phyloP scores from a whole-genome alignment of 1,140 invertebrate genomes.

The Mylabris phalerata region DNA sequence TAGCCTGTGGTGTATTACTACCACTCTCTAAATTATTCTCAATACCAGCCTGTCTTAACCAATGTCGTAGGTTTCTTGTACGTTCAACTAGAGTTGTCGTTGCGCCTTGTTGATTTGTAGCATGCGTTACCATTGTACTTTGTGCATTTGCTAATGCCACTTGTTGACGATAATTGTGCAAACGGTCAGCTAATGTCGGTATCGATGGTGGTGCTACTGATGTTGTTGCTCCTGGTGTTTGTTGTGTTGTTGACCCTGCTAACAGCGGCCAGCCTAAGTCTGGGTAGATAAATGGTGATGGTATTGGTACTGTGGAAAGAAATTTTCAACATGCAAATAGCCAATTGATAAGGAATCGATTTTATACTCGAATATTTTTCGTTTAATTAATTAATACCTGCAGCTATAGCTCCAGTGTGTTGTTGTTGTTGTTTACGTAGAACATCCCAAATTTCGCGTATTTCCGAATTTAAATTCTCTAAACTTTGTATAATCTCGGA shows the following conservation, averaged over 20 bases:
- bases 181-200: slow-evolving; percentile 45
- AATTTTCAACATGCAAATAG: background rate
- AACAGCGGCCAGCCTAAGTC: slow-evolving; percentile 54
- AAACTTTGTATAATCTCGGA: slow-evolving; percentile 63
- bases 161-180: slow-evolving; percentile 47
- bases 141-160: slow-evolving; percentile 39
- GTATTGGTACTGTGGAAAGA: slow-evolving; percentile 25
- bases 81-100: slow-evolving; percentile 56
- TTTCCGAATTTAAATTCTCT: slow-evolving; percentile 64
- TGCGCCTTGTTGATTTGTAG: slow-evolving; percentile 37
- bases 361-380: background rate
- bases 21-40: slow-evolving; percentile 27
- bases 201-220: slow-evolving; percentile 44
- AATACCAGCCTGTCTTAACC: slow-evolving; percentile 49
- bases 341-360: no score
- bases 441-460: slow-evolving; percentile 63
- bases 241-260: slow-evolving; percentile 29
- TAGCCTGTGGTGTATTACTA: slow-evolving; percentile 31
- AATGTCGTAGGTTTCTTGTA: slow-evolving; percentile 57
- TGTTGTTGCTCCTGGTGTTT: slow-evolving; percentile 3
- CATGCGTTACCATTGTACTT: slow-evolving; percentile 46
- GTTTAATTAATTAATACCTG: slow-evolving; percentile 33
- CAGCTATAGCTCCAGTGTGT: slow-evolving; percentile 40
- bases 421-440: slow-evolving; percentile 55
- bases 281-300: slow-evolving; percentile 51